These are phyloP conservation scores for Hyposoter dolosus DNA, from an alignment of 2,888 invertebrate genomes.

Conservation along the genomic window DNA sequence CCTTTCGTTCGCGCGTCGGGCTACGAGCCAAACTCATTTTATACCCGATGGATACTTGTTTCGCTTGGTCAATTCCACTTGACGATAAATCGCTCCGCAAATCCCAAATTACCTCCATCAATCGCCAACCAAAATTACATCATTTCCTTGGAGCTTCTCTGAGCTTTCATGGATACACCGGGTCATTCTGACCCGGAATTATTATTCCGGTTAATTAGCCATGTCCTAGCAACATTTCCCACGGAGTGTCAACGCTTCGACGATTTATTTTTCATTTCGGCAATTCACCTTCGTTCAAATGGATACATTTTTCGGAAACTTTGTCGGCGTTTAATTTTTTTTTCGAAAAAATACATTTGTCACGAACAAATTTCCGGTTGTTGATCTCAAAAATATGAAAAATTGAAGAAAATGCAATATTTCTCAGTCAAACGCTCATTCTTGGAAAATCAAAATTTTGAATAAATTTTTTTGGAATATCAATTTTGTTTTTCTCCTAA, in stretches of 20 bases:
- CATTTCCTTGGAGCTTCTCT: background rate
- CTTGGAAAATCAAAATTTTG: too few species aligned
- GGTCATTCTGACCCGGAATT: background rate
- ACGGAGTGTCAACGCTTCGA: background rate
- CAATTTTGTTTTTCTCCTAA: too few species aligned
- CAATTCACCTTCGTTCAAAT: too few species aligned
- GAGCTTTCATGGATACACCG: background rate
- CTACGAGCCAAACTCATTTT: conserved; percentile 7
- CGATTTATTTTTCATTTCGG: too few species aligned
- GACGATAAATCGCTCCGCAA: background rate
- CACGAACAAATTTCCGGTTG: too few species aligned
- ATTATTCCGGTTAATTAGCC: background rate
- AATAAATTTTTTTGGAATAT: too few species aligned
- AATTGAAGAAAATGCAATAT: too few species aligned
- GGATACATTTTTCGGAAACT: too few species aligned
- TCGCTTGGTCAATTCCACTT: background rate
- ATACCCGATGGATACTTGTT: background rate
- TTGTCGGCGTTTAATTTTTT: too few species aligned
- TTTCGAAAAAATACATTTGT: too few species aligned
- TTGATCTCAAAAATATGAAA: too few species aligned
- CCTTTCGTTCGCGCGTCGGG: background rate
- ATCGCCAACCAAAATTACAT: background rate
- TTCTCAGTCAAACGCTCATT: too few species aligned
- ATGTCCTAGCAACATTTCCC: background rate
- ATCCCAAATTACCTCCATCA: background rate